These are phyloP conservation scores for Acanthiza pusilla DNA, from an alignment of 2,797 vertebrate species.

Conservation along the genomic window DNA sequence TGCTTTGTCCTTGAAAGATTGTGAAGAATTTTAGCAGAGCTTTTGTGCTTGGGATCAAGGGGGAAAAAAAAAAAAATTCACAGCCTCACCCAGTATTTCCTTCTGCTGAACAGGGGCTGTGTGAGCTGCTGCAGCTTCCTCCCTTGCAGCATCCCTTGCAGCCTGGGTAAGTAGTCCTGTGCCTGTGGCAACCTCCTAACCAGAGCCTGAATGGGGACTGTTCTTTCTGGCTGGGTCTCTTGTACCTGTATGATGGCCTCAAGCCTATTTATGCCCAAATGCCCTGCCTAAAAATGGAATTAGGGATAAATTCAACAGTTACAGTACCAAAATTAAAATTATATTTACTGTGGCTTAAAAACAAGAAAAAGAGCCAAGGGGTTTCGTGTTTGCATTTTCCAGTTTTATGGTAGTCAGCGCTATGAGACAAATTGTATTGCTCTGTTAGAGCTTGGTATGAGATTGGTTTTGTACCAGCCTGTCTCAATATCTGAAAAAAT, in stretches of 20 bases:
- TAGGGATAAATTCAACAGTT: background rate
- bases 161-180: accelerated
- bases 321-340: background rate
- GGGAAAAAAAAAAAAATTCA: background rate
- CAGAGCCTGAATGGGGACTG: background rate
- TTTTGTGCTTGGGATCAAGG: background rate
- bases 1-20: background rate
- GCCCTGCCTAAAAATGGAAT: background rate
- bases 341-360: background rate
- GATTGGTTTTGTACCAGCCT: background rate
- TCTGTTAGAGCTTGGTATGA: background rate
- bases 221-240: background rate
- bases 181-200: background rate
- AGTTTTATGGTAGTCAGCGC: background rate
- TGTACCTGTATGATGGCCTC: background rate
- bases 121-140: background rate
- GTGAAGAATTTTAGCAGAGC: background rate
- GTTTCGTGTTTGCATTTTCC: background rate
- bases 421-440: background rate
- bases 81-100: background rate
- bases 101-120: background rate
- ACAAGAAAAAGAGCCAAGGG: background rate
- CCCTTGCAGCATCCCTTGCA: background rate
- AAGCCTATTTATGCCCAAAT: background rate
- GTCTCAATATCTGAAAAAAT: background rate